A percentile compares a stretch with the other conserved stretches of the same genome.
Evolutionary conservation across 2,113 vertebrate species (phyloP).

Genomic region (Alexandromys fortis): DNA sequence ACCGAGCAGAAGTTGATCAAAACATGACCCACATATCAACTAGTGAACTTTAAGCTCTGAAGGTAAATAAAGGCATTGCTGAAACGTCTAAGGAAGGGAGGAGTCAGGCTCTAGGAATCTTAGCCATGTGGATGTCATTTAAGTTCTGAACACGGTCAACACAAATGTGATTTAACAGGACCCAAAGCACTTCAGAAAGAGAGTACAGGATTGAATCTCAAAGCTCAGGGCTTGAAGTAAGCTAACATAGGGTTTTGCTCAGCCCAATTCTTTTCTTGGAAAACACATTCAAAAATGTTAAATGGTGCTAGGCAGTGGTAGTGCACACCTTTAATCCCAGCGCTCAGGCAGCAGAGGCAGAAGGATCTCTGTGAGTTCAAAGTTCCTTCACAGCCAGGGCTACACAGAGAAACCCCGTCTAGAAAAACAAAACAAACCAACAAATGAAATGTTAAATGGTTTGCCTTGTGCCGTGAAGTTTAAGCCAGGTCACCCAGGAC

Average conservation of each 20-base stretch:
- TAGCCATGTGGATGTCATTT: not conserved
- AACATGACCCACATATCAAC: not conserved
- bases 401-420: not conserved
- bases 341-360: not conserved
- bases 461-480: not conserved
- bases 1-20: not conserved
- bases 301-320: not conserved
- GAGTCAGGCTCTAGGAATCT: not conserved
- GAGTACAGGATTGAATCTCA: not conserved
- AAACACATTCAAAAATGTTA: conserved; percentile 15
- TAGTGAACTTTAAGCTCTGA: not conserved
- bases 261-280: conserved; percentile 1
- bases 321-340: not conserved
- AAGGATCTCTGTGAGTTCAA: not conserved
- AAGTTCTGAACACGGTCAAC: not conserved
- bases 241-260: not conserved
- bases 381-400: not conserved
- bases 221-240: not conserved
- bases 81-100: not conserved
- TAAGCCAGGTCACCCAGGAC: not conserved
- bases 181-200: not conserved
- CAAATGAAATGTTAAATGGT: not conserved
- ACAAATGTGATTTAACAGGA: not conserved
- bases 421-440: not conserved
- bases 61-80: not conserved